These are phyloP conservation scores for Leptinotarsa tumamoca DNA, from an alignment of 2,888 invertebrate species.

Conservation along the genomic window DNA sequence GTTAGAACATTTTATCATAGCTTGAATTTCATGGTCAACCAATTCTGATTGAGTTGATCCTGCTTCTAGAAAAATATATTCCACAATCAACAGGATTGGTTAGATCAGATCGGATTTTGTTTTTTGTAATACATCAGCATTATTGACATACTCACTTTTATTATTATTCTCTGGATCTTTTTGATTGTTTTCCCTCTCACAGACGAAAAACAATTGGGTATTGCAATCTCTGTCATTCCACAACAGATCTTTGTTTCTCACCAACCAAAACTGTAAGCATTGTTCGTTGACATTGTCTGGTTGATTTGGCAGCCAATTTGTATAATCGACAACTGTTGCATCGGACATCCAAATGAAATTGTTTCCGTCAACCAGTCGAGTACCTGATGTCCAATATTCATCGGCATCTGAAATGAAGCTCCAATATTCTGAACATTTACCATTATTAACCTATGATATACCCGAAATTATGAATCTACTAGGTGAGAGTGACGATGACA, in stretches of 20 bases:
- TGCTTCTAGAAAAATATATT: no score
- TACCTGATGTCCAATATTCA: slow-evolving; percentile 41
- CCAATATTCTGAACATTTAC: no score
- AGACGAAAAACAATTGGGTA: slow-evolving; percentile 38
- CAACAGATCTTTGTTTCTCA: slow-evolving; percentile 16
- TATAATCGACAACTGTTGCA: slow-evolving; percentile 35
- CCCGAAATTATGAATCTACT: no score
- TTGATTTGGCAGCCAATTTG: slow-evolving; percentile 40
- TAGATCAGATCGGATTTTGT: no score
- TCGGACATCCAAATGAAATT: slow-evolving; percentile 43
- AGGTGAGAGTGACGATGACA: no score
- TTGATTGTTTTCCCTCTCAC: slow-evolving; percentile 29
- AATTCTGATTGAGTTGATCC: no score
- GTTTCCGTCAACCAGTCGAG: slow-evolving; percentile 37
- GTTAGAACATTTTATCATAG: no score
- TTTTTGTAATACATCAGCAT: neutral
- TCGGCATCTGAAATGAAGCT: neutral
- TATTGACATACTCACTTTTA: neutral
- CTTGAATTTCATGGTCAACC: no score
- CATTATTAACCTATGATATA: no score
- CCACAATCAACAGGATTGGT: no score
- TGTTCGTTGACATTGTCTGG: slow-evolving; percentile 41
- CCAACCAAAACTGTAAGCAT: slow-evolving; percentile 39
- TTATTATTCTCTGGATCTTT: neutral
- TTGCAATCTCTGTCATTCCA: slow-evolving; percentile 44